Base-by-base conservation (phyloP, 2,888 invertebrate genomes). In the Trypoxylon attenuatum region DNA sequence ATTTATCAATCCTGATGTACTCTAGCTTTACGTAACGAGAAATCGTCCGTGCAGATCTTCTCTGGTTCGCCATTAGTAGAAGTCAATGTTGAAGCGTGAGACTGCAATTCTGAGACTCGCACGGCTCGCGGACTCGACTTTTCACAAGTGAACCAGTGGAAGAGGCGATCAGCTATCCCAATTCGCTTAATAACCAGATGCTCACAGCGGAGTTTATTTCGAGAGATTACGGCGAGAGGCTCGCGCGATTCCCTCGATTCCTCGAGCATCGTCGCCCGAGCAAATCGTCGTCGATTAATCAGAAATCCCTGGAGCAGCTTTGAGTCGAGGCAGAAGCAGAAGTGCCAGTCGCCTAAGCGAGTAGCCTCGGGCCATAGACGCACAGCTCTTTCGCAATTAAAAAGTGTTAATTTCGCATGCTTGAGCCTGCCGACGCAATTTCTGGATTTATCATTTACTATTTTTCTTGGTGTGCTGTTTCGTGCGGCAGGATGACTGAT, bases 231-330 rank as follows among this genome's bases (percentile, higher is more conserved):
- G 43, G 27, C 13, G 45, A 52, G 45, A n/a, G n/a, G n/a, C n/a
- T n/a, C n/a, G n/a, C 42, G 53, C 47, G 68, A 62, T 68, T 63
- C 55, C 52, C 71, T 64, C 64, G 58, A 61, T 54, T 55, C 56
- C 71, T 60, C 52, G 38, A 65, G 42, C 59, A 52, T 63, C 57
- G 47, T 45, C 56, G 33, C n/a, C 33, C 45, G 55, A 57, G 70
- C 59, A 76, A 76, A 76, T 76, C 71, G 71, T 47, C 51, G 66
- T 51, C 73, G 73, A 76, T 76, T 76, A 76, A 76, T 76, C 75
- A 76, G 76, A 42, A 64, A 65, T 76, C 59, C 60, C 68, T 55
- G 73, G 56, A 59, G 66, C 54, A 55, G 49, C 56, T 33, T 33
- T 13, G 33, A 33, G 33, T 0, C 25, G 25, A n/a, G n/a, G 6